Evolutionary conservation across 2,113 vertebrate genomes (phyloP).

Genomic region (Oryzias woworae): DNA sequence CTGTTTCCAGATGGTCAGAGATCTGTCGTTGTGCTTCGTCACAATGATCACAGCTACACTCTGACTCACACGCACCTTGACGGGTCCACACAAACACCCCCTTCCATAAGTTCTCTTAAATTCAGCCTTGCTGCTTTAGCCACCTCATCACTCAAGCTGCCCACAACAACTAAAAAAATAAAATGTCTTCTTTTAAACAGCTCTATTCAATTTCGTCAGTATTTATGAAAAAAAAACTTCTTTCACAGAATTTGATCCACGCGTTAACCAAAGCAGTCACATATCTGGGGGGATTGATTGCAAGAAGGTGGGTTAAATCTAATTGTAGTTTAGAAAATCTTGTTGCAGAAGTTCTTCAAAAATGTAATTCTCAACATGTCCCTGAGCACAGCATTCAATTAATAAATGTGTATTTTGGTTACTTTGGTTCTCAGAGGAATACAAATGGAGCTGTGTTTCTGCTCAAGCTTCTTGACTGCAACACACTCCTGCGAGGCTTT

Average conservation of each 20-base stretch:
- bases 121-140: background rate
- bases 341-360: conserved; percentile 7
- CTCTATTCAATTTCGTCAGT: background rate
- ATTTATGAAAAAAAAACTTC: background rate
- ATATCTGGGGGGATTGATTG: background rate
- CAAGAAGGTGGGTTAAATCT: conserved; percentile 9
- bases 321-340: background rate
- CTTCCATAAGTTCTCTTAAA: background rate
- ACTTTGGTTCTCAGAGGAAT: conserved; percentile 17
- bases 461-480: conserved; percentile 7
- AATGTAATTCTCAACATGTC: conserved; percentile 13
- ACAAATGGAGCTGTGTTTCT: conserved; percentile 9
- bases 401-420: conserved; percentile 49
- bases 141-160: conserved; percentile 20
- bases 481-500: conserved; percentile 1
- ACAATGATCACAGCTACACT: conserved; percentile 48
- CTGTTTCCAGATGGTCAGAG: conserved; percentile 70
- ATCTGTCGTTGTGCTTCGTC: conserved; percentile 60
- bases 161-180: conserved; percentile 10
- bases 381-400: conserved; percentile 12
- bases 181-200: conserved; percentile 9
- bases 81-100: conserved; percentile 14
- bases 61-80: conserved; percentile 26
- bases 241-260: conserved; percentile 6
- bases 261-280: background rate